Base-by-base conservation (phyloP, 2,888 invertebrate species). In the Pandemis heparana region DNA sequence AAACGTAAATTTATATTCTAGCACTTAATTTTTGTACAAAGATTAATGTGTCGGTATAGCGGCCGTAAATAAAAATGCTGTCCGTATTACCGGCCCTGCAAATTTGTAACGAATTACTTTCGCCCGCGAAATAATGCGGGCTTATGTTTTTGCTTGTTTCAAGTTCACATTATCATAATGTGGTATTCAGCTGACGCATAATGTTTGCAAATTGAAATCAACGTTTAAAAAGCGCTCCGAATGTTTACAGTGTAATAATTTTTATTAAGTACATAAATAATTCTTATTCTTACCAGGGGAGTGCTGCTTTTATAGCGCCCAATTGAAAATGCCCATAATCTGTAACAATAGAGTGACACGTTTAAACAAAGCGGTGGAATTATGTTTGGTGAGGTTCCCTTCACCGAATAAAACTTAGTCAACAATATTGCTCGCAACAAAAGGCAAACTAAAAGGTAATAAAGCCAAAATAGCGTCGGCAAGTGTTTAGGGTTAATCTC, bases 401-500 rank as follows among this genome's bases (percentile, higher is more conserved):
- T 64, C 51, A 68, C 65, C 10, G 51, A 69, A 65, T 60, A 69
- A 71, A 71, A 46, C 68, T 68, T 46, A 72, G 48, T 60, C 41
- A 72, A 59, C 72, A 72, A 73, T 76, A 75, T 75, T 70, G 66
- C 51, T 59, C 41, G 18, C 51, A 73, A 23, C 78, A 80, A 78
- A 79, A 81, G 78, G 78, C 78, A 75, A 81, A 81, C 79, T 84
- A 82, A 83, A 85, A 85, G 84, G 84, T 83, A 84, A 83, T 82
- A 83, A 83, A 85, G 81, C 81, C 78, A 81, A 83, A 79, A 74
- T 78, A 80, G 81, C 81, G 81, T 80, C 79, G 79, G 82, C 80
- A 79, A 83, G 83, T 85, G 81, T 83, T 87, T 82, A 80, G 79
- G 83, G 79, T 82, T 86, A 84, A 85, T 85, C 84, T 85, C 82